Evolutionary conservation across 2,888 invertebrate species (phyloP).

Genomic region (Tetheella fluctuosa): DNA sequence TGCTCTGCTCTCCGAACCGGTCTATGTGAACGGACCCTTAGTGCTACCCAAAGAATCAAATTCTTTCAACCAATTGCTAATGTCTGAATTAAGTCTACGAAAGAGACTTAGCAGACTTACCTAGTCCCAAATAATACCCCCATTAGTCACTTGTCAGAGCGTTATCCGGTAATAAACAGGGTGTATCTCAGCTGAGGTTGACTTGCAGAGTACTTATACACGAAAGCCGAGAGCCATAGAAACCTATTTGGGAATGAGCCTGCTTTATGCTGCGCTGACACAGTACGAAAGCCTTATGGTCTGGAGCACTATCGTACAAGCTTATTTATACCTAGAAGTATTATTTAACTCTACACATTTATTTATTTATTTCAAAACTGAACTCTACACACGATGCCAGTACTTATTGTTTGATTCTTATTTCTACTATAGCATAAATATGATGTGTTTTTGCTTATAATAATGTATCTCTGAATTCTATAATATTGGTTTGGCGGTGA

Average conservation of each 20-base stretch:
- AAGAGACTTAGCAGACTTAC: background rate
- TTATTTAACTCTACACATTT: too few relatives aligned
- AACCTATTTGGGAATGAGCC: background rate
- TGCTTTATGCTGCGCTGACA: background rate
- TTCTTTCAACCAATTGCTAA: background rate
- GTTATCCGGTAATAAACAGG: conserved; percentile 1
- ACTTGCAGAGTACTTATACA: background rate
- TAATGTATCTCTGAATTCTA: too few relatives aligned
- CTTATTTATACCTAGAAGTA: too few relatives aligned
- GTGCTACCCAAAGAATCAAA: background rate
- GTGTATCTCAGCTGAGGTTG: background rate
- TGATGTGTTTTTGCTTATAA: too few relatives aligned
- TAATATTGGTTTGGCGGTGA: too few relatives aligned
- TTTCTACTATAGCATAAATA: too few relatives aligned
- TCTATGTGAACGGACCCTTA: too few relatives aligned
- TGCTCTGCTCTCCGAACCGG: too few relatives aligned
- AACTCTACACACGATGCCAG: too few relatives aligned
- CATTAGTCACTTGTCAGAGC: conserved; percentile 9
- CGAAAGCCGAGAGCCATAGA: background rate
- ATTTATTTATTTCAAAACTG: too few relatives aligned
- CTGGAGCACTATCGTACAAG: too few relatives aligned
- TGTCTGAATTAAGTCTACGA: background rate
- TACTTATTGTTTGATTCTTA: too few relatives aligned
- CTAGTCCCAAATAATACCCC: conserved; percentile 5
- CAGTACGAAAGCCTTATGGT: background rate